Conservation (phyloP, 2,888 invertebrate genomes). For the Stenoptilia bipunctidactyla region DNA sequence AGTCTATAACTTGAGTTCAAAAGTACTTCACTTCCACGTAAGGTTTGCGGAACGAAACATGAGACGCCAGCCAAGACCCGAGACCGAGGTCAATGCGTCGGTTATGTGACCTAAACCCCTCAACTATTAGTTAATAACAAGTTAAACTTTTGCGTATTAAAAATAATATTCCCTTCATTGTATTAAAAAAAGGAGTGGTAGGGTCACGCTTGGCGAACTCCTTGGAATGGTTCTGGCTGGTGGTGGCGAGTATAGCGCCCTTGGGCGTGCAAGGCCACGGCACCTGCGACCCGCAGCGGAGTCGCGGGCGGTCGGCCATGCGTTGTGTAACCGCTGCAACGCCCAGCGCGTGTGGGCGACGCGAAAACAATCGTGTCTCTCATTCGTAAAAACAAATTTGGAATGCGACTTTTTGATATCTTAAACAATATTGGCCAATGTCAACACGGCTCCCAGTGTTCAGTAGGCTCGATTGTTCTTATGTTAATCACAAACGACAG, state of each 20-base stretch:
- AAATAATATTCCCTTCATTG: no score
- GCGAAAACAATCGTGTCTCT: slow-evolving; percentile 53
- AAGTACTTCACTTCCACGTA: slow-evolving; percentile 32
- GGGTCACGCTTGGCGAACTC: slow-evolving; percentile 25
- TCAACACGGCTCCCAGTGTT: slow-evolving; percentile 44
- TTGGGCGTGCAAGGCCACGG: slow-evolving; percentile 33
- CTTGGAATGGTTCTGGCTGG: slow-evolving; percentile 21
- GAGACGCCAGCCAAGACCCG: slow-evolving; percentile 44
- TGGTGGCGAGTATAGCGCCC: slow-evolving; percentile 21
- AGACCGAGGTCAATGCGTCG: slow-evolving; percentile 41
- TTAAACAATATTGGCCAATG: slow-evolving; percentile 64
- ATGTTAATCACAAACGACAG: neutral
- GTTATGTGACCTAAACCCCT: slow-evolving; percentile 11
- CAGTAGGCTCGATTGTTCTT: neutral
- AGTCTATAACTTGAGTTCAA: no score
- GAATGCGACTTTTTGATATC: slow-evolving; percentile 61
- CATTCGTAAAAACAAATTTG: slow-evolving; percentile 42
- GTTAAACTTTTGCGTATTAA: no score
- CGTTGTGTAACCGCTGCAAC: slow-evolving; percentile 49
- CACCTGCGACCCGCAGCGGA: slow-evolving; percentile 29
- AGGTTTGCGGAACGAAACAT: slow-evolving; percentile 66
- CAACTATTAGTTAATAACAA: no score
- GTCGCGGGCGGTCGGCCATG: slow-evolving; percentile 23
- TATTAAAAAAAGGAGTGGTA: slow-evolving; percentile 18
- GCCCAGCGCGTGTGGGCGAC: slow-evolving; percentile 37